These are phyloP conservation scores for Anguilla rostrata DNA, from an alignment of 2,113 vertebrate species.

Conservation along the genomic window DNA sequence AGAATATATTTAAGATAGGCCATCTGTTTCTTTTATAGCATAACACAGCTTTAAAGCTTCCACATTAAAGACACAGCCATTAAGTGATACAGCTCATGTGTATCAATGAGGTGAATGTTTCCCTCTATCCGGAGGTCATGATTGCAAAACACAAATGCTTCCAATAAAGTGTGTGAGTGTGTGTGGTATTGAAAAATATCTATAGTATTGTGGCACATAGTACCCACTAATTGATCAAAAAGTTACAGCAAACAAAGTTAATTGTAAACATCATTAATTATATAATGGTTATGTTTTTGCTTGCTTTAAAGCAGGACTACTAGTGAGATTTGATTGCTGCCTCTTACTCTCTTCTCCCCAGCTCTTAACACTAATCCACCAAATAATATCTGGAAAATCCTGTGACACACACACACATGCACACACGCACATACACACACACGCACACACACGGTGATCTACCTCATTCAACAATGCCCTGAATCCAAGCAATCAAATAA, in stretches of 20 bases:
- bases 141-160: neutral
- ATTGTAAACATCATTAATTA: too few species aligned
- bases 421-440: neutral
- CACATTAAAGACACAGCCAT: conserved; percentile 11
- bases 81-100: conserved; percentile 25
- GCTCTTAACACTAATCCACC: neutral
- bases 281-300: too few species aligned
- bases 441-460: neutral
- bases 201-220: too few species aligned
- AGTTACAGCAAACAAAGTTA: too few species aligned
- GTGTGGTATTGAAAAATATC: too few species aligned
- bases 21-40: conserved; percentile 26
- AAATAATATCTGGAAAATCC: neutral
- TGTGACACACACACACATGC: neutral
- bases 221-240: too few species aligned
- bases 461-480: conserved; percentile 42
- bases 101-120: conserved; percentile 18
- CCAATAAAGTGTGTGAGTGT: neutral
- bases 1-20: conserved; percentile 18
- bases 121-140: neutral
- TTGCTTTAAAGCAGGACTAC: neutral
- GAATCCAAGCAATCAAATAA: conserved; percentile 51
- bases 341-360: neutral
- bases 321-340: neutral
- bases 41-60: conserved; percentile 23